Conservation (phyloP, 2,888 invertebrate genomes). For the Eupelmus urozonus region DNA sequence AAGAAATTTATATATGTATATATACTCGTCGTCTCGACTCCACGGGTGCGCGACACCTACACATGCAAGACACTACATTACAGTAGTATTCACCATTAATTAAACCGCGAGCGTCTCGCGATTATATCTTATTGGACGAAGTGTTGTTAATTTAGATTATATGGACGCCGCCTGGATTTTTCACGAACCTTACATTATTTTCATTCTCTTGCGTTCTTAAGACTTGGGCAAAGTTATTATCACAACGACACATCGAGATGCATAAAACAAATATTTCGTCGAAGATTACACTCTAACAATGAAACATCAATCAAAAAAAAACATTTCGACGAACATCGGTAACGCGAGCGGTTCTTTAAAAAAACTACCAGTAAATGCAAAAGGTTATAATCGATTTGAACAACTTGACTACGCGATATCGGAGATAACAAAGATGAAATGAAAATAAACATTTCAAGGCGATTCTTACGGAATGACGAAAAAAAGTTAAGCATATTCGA, state of each 20-base stretch:
- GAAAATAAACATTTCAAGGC: constrained; percentile 13
- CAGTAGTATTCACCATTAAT: constrained; percentile 57
- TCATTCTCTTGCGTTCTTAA: not conserved
- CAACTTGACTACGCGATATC: not conserved
- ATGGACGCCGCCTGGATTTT: constrained; percentile 53
- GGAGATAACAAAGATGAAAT: not conserved
- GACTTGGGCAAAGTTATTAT: not conserved
- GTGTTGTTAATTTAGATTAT: constrained; percentile 52
- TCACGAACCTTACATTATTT: not conserved
- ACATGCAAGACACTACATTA: constrained; percentile 17
- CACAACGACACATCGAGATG: not conserved
- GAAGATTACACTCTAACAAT: too few species aligned
- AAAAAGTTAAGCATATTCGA: constrained; percentile 6
- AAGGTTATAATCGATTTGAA: constrained; percentile 4
- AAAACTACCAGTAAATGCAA: not conserved
- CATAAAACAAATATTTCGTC: not conserved
- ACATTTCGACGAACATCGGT: not conserved
- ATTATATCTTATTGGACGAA: constrained; percentile 53
- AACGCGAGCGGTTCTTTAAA: constrained; percentile 15
- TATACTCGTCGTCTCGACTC: constrained; percentile 35
- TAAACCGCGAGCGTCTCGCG: constrained; percentile 42
- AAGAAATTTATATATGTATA: not conserved
- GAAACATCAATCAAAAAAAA: too few species aligned
- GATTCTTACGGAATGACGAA: not conserved
- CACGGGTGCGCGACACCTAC: constrained; percentile 1